Percentiles rank a stretch among this genome's conserved stretches.
Evolutionary conservation across 2,888 invertebrate species (phyloP).

Genomic region (Dione vanillae): DNA sequence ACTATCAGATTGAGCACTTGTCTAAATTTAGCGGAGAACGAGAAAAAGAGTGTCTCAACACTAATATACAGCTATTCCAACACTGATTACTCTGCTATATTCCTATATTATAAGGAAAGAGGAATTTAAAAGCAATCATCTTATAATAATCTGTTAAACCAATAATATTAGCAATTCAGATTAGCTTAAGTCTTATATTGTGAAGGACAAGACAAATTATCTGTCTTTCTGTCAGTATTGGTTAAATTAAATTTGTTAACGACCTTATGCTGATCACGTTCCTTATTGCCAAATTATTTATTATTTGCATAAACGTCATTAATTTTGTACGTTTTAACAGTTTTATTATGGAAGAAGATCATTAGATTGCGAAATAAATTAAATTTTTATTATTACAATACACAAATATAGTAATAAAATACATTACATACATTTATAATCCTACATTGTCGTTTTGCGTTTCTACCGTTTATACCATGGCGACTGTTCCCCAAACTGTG

Average conservation of each 20-base stretch:
- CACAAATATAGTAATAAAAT: no score
- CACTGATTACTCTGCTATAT: background rate
- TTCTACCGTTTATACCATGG: no score
- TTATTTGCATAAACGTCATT: conserved; percentile 39
- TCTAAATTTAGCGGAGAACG: no score
- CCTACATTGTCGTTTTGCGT: no score
- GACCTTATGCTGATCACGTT: conserved; percentile 64
- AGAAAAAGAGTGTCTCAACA: no score
- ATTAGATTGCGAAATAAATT: no score
- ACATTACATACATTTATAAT: no score
- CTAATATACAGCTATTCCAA: no score
- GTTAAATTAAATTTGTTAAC: conserved; percentile 47
- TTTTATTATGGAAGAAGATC: conserved; percentile 17
- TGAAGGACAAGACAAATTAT: conserved; percentile 76
- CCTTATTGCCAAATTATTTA: conserved; percentile 55
- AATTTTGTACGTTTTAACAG: conserved; percentile 25
- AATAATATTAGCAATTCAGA: conserved; percentile 72
- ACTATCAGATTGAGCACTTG: no score
- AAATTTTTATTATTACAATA: no score
- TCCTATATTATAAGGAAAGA: no score
- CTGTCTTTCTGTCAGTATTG: conserved; percentile 60
- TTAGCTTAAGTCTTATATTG: conserved; percentile 64
- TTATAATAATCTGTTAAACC: conserved; percentile 24
- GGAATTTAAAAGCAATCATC: background rate
- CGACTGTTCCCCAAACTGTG: no score